Evolutionary conservation across 1,140 invertebrate genomes (phyloP), one percentile per base, ranked within the genome.

Genomic region (Penaeus japonicus): DNA sequence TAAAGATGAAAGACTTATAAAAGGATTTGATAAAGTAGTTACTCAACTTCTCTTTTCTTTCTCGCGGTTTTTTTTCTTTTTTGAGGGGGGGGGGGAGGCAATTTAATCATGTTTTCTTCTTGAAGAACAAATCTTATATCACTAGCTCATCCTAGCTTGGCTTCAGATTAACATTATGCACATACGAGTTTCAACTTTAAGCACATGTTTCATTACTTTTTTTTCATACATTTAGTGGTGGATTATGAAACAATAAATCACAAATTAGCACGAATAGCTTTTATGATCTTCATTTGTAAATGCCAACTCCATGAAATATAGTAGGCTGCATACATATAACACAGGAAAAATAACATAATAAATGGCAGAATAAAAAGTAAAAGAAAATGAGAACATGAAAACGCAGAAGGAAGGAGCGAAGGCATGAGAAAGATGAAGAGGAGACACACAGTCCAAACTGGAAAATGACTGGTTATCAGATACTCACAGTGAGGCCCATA

Each of bases 381-480:
- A 53, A 54, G 35, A 47, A 47, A n/a, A 57, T 20, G 20, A 65
- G 53, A 22, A 39, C 4, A 57, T 18, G n/a, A 20, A 59, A 32
- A 57, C 4, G 47, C 10, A n/a, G n/a, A n/a, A 10, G 47, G 5
- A 47, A 77, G 35, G 10, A 77, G 75, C 75, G 53, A 22, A 22
- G 35, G 10, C 75, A 24, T 27, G 20, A 54, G 70, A 39, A 79
- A 57, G n/a, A 87, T 22, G 30, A 81, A 47, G n/a, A 87, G 78
- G 82, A 87, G 55, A 87, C 78, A 87, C 85, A 87, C 59, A 87
- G 79, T 73, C 79, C 78, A 82, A 87, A 62, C 24, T 82, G 79
- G 57, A 87, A 87, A 87, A 87, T 87, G 85, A 87, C 79, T 87
- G 73, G 79, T 87, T 87, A 87, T 87, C 85, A 87, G 85, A 82